Percentiles rank a stretch among this genome's conserved stretches.
phyloP scores from a whole-genome alignment of 2,797 vertebrate species.

The Cyclopterus lumpus region DNA sequence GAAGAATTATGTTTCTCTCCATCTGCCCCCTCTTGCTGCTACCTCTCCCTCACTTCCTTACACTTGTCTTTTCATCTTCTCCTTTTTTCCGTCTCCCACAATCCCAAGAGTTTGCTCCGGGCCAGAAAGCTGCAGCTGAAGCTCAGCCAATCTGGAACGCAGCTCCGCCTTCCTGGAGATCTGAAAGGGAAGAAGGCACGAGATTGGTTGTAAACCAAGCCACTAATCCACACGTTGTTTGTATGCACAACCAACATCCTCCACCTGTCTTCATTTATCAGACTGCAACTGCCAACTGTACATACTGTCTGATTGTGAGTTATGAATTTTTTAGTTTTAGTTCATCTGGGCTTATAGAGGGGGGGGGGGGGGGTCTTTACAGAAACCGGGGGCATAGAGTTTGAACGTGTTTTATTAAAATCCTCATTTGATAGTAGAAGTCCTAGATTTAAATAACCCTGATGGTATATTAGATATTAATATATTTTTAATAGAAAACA shows the following conservation, averaged over 20 bases:
- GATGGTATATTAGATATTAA: background rate
- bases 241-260: slow-evolving; percentile 59
- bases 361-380: background rate
- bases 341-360: background rate
- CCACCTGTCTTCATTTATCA: slow-evolving; percentile 52
- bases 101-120: slow-evolving; percentile 85
- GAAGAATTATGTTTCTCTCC: slow-evolving; percentile 71
- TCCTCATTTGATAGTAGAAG: background rate
- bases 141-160: slow-evolving; percentile 87
- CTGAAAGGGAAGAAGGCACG: slow-evolving; percentile 75
- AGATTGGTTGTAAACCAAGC: slow-evolving; percentile 72
- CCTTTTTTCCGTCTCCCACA: slow-evolving; percentile 81
- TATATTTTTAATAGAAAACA: background rate
- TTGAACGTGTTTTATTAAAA: background rate
- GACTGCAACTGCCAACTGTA: slow-evolving; percentile 41
- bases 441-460: background rate
- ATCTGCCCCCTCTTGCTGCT: slow-evolving; percentile 46
- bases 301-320: slow-evolving; percentile 42
- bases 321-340: slow-evolving; percentile 52
- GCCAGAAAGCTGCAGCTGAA: slow-evolving; percentile 87
- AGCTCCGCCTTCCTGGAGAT: slow-evolving; percentile 88
- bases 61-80: slow-evolving; percentile 89
- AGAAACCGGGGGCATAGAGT: background rate
- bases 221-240: slow-evolving; percentile 76
- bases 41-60: slow-evolving; percentile 81